These are phyloP conservation scores for Mirza zaza DNA, from an alignment of 2,113 vertebrate species.

Conservation along the genomic window DNA sequence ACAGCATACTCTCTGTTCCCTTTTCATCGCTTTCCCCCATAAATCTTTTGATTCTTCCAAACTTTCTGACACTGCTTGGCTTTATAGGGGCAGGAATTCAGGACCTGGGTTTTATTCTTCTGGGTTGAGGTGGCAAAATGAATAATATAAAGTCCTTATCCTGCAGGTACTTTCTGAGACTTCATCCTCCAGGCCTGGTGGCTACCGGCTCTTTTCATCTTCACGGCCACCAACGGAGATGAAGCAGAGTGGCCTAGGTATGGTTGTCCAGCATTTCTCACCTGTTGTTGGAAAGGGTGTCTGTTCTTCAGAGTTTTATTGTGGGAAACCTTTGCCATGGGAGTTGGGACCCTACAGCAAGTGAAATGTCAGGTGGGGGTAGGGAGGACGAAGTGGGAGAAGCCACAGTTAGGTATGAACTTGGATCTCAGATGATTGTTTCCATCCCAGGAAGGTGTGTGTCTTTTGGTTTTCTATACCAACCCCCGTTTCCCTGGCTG, in stretches of 20 bases:
- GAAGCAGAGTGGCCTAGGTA: conserved; percentile 98
- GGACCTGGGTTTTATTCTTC: conserved; percentile 44
- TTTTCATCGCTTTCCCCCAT: conserved; percentile 1
- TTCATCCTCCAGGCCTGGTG: conserved; percentile 90
- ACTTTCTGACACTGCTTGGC: conserved; percentile 57
- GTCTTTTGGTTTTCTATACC: conserved; percentile 33
- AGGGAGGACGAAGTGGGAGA: conserved; percentile 19
- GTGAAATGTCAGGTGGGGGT: background rate
- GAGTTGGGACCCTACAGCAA: background rate
- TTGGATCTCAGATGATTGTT: conserved; percentile 17
- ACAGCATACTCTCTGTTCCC: background rate
- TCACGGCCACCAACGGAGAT: conserved; percentile 95
- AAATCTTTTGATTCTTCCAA: conserved; percentile 5
- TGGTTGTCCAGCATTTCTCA: conserved; percentile 55
- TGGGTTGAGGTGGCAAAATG: background rate
- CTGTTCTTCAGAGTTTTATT: conserved; percentile 50
- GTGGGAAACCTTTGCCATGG: background rate
- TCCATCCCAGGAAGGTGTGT: conserved; percentile 30
- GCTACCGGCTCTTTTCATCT: conserved; percentile 96
- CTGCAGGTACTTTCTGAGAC: conserved; percentile 96
- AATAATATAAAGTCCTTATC: conserved; percentile 24
- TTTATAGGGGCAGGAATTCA: conserved; percentile 56
- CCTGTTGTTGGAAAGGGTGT: conserved; percentile 11
- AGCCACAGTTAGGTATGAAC: background rate
- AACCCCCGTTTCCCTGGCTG: background rate